Evolutionary conservation across 2,797 vertebrate species (phyloP).

Genomic region (Tapera naevia): DNA sequence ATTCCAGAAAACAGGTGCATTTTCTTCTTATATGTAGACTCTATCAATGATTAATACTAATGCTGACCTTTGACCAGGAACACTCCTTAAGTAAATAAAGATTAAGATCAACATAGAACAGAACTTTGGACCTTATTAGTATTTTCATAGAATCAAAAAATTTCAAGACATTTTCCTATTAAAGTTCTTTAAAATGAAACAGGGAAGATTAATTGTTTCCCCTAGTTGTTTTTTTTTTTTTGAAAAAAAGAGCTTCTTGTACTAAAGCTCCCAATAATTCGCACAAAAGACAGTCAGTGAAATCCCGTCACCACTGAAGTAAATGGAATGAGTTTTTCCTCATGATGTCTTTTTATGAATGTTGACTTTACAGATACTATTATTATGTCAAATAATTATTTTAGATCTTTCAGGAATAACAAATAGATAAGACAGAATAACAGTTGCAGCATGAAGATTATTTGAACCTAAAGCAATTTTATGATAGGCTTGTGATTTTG

Average conservation of each 20-base stretch:
- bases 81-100: conserved; percentile 35
- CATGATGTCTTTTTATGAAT: background rate
- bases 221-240: too few species aligned
- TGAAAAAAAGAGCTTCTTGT: background rate
- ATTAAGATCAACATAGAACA: conserved; percentile 7
- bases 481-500: background rate
- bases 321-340: background rate
- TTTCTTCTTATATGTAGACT: background rate
- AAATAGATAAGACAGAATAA: background rate
- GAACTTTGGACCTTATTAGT: conserved; percentile 19
- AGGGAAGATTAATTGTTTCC: background rate
- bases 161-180: background rate
- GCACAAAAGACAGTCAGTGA: background rate
- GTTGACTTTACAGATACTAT: background rate
- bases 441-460: background rate
- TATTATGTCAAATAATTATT: background rate
- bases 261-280: background rate
- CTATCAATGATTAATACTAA: conserved; percentile 52
- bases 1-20: background rate
- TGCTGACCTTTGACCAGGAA: background rate
- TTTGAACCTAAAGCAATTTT: background rate
- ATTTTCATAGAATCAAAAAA: background rate
- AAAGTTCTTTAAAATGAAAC: background rate
- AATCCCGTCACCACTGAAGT: background rate
- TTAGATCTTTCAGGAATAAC: background rate